phyloP scores from a whole-genome alignment of 2,113 vertebrate genomes.

The Conger conger region DNA sequence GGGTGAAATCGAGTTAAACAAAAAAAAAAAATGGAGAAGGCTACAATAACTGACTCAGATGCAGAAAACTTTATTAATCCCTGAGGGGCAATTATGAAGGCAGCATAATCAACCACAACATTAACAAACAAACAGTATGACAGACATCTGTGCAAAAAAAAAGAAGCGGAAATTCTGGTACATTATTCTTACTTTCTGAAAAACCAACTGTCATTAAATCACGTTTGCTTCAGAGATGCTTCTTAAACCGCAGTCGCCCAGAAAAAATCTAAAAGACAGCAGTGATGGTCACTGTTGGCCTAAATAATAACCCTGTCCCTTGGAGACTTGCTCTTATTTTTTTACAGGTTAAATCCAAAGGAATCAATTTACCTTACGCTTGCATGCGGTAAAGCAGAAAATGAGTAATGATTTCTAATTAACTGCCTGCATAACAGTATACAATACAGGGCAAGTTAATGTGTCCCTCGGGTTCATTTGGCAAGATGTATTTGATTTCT shows the following conservation, averaged over 20 bases:
- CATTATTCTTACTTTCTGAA: background rate
- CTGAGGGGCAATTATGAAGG: too few species aligned
- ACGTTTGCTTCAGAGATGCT: background rate
- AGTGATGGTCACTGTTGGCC: background rate
- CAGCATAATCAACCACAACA: too few species aligned
- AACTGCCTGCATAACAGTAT: background rate
- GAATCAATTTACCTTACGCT: background rate
- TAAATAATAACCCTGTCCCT: constrained; percentile 5
- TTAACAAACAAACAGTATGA: too few species aligned
- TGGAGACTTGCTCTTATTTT: background rate
- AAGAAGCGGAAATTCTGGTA: too few species aligned
- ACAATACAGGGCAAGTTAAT: constrained; percentile 2
- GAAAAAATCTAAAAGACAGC: background rate
- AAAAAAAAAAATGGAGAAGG: too few species aligned
- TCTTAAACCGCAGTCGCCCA: background rate
- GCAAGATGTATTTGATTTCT: background rate
- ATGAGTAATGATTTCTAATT: constrained; percentile 11
- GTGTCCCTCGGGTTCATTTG: background rate
- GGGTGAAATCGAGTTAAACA: too few species aligned
- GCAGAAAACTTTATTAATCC: too few species aligned
- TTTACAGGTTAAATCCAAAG: background rate
- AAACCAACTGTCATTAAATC: background rate
- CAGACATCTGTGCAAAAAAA: too few species aligned
- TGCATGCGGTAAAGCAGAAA: background rate
- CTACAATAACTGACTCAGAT: too few species aligned